phyloP scores from a whole-genome alignment of 2,888 invertebrate genomes.

The Bugulina stolonifera region DNA sequence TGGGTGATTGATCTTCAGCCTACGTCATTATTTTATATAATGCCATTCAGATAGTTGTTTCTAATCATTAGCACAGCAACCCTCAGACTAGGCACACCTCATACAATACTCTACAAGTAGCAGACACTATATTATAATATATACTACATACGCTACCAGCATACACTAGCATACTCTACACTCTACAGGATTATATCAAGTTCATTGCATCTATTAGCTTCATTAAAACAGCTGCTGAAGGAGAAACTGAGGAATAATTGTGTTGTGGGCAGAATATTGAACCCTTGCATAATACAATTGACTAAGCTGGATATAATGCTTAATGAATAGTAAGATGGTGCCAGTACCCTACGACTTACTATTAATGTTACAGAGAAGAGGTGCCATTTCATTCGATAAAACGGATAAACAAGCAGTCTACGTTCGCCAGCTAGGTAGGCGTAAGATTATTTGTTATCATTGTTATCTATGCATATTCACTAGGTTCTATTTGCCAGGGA shows the following conservation, averaged over 20 bases:
- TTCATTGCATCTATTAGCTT: background rate
- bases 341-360: conserved; percentile 24
- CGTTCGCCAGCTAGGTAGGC: conserved; percentile 42
- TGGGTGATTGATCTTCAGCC: background rate
- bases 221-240: background rate
- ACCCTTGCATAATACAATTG: no score
- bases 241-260: background rate
- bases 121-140: no score
- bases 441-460: no score
- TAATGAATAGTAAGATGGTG: background rate
- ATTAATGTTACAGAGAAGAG: conserved; percentile 38
- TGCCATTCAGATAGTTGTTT: background rate
- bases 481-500: no score
- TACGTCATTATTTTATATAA: background rate
- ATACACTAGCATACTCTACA: background rate
- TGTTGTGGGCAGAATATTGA: background rate
- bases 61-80: background rate
- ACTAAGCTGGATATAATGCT: no score
- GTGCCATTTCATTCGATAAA: conserved; percentile 40
- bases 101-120: no score
- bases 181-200: background rate
- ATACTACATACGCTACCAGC: background rate
- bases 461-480: no score
- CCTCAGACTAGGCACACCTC: background rate
- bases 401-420: conserved; percentile 42